phyloP scores from a whole-genome alignment of 1,140 invertebrate species.

The Leptinotarsa undecemlineata region DNA sequence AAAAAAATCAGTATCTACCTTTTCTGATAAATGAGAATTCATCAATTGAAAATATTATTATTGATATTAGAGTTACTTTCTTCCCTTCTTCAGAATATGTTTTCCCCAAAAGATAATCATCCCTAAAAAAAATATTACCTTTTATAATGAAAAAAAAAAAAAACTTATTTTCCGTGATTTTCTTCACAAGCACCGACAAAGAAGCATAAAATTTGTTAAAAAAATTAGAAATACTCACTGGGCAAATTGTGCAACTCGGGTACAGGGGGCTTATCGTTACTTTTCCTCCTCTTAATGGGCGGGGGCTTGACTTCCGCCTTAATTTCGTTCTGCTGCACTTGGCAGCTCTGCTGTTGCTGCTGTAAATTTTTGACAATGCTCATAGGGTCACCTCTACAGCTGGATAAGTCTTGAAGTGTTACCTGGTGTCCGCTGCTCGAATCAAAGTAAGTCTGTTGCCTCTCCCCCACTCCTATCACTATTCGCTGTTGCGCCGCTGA shows the following conservation, averaged over 20 bases:
- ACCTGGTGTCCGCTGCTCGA: slow-evolving; percentile 55
- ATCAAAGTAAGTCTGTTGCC: slow-evolving; percentile 63
- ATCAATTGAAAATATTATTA: no score
- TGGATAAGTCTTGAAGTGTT: slow-evolving; percentile 69
- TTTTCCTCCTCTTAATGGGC: slow-evolving; percentile 58
- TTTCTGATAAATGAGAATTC: no score
- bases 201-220: no score
- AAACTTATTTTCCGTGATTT: no score
- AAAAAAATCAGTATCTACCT: no score
- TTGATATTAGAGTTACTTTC: no score
- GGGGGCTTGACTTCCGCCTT: slow-evolving; percentile 57
- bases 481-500: slow-evolving; percentile 27
- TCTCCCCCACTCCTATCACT: slow-evolving; percentile 23
- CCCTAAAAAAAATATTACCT: no score
- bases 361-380: slow-evolving; percentile 74
- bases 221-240: slow-evolving; percentile 22
- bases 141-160: no score
- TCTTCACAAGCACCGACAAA: no score
- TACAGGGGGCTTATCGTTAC: slow-evolving; percentile 56
- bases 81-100: no score
- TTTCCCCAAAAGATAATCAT: no score
- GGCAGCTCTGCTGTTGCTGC: slow-evolving; percentile 65
- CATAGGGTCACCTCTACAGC: slow-evolving; percentile 74
- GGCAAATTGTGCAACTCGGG: slow-evolving; percentile 33
- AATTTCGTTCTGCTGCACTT: slow-evolving; percentile 58